Evolutionary conservation across 2,797 vertebrate species (phyloP), one percentile per base, ranked within the genome.

Genomic region (Tolypeutes matacus): DNA sequence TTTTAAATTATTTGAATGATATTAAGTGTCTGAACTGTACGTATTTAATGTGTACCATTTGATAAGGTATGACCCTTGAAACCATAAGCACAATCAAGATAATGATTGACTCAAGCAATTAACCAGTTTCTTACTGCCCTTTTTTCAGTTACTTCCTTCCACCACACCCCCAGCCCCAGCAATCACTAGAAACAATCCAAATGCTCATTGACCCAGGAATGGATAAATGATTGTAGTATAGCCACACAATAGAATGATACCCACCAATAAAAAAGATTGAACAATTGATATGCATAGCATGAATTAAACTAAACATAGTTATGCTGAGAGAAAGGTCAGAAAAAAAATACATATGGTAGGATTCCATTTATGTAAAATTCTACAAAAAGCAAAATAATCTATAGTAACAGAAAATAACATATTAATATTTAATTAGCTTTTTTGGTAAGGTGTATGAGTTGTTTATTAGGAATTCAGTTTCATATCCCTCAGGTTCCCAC

Each of bases 401-500:
- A 8, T 17, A 49, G 7, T 8, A 10, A 75, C 25, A 82, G 70
- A 72, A 80, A 84, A 7, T n/a, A 53, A 93, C 86, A 88, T 15
- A 88, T 15, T 94, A 81, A n/a, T 65, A 36, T 5, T 80, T 86
- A 83, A 62, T 89, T 60, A 92, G 64, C 27, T 85, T 88, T 96
- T 96, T 91, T 81, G 80, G 5, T 89, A 86, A 93, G 67, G 64
- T 77, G 13, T 89, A 39, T 70, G 34, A 96, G 23, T 72, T 94
- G 5, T 78, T 95, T 49, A 93, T 86, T 89, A 49, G 94, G 31
- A 92, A 90, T 51, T 80, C 46, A 58, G 8, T 13, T 62, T 87
- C 62, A 39, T 29, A 62, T 69, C 15, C 29, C 49, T 89, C 42
- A 51, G 1, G 4, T 34, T 70, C 21, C 60, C 9, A 53, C 14